These are phyloP conservation scores for Yponomeuta cagnagella DNA, from an alignment of 2,888 invertebrate species.

Conservation along the genomic window DNA sequence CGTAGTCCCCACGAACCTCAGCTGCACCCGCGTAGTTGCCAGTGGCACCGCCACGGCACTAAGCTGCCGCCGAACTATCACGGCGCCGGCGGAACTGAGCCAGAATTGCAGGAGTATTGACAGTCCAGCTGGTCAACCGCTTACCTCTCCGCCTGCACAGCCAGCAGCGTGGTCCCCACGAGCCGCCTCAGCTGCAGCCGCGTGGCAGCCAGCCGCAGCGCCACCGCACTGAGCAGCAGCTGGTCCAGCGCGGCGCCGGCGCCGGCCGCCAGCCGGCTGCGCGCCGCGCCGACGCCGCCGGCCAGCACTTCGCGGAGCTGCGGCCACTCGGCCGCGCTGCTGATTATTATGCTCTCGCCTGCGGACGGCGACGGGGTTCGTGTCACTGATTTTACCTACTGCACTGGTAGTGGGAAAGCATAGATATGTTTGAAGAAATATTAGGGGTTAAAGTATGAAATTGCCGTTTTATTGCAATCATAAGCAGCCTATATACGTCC, in stretches of 20 bases:
- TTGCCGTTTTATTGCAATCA: too few species aligned
- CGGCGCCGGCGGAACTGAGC: too few species aligned
- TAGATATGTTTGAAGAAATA: neutral
- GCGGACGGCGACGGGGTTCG: neutral
- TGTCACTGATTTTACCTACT: neutral
- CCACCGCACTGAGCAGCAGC: conserved; percentile 81
- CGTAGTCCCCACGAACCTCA: too few species aligned
- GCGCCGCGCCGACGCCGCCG: conserved; percentile 48
- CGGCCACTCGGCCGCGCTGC: conserved; percentile 56
- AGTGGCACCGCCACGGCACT: too few species aligned
- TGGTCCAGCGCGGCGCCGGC: conserved; percentile 64
- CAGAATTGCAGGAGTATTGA: too few species aligned
- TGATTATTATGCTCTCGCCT: conserved; percentile 92
- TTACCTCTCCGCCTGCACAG: conserved; percentile 56
- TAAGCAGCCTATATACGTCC: too few species aligned
- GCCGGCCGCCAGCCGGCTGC: conserved; percentile 72
- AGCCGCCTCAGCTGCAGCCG: conserved; percentile 70
- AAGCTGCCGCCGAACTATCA: too few species aligned
- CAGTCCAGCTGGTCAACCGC: neutral
- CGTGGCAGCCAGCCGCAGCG: conserved; percentile 77
- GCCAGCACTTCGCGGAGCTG: conserved; percentile 33
- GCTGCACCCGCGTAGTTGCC: too few species aligned
- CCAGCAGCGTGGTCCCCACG: conserved; percentile 77
- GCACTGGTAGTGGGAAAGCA: neutral
- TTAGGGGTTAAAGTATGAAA: neutral